These are phyloP conservation scores for Marmota flaviventris DNA, from an alignment of 2,113 vertebrate genomes.

Conservation along the genomic window DNA sequence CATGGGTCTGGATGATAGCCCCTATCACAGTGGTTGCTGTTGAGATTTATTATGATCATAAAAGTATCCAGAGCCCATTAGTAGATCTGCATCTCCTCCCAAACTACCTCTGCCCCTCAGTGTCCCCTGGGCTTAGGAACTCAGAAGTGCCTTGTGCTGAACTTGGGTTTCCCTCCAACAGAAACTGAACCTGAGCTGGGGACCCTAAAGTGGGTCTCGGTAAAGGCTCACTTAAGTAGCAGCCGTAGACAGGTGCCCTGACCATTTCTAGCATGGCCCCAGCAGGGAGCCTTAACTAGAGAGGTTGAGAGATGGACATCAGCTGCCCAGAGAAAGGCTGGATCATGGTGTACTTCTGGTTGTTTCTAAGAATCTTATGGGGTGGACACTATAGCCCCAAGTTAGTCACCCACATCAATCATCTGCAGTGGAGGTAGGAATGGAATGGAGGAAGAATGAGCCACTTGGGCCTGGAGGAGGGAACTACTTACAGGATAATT, in stretches of 20 bases:
- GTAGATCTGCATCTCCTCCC: not conserved
- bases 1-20: fast-evolving
- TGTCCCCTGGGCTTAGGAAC: not conserved
- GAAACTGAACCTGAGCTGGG: not conserved
- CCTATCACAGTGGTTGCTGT: not conserved
- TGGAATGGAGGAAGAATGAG: fast-evolving
- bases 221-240: not conserved
- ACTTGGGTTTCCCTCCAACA: not conserved
- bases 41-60: not conserved
- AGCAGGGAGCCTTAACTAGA: not conserved
- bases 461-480: not conserved
- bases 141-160: not conserved
- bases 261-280: not conserved
- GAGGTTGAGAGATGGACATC: not conserved
- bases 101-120: not conserved
- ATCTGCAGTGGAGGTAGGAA: not conserved
- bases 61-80: not conserved
- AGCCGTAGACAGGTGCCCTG: not conserved
- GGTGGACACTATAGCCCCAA: not conserved
- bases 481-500: fast-evolving
- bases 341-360: too few species aligned
- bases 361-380: not conserved
- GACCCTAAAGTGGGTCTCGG: not conserved
- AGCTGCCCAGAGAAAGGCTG: not conserved
- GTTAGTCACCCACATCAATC: fast-evolving